A percentile compares a stretch with the other conserved stretches of the same genome.
phyloP scores from a whole-genome alignment of 2,113 vertebrate genomes.

The Cyanoderma ruficeps region DNA sequence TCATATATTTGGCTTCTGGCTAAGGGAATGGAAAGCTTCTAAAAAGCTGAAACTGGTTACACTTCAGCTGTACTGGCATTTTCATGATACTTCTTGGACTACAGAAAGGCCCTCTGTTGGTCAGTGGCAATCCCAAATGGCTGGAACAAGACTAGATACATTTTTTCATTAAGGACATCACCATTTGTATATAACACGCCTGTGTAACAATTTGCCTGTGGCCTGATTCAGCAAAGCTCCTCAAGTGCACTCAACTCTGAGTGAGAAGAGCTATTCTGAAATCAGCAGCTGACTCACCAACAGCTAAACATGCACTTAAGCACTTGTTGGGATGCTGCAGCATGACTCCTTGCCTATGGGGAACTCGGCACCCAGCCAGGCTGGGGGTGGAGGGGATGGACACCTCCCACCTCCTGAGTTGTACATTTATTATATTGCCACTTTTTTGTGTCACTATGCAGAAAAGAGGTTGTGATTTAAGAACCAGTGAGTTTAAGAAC shows the following conservation, averaged over 20 bases:
- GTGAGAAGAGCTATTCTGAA: background rate
- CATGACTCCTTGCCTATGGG: accelerated
- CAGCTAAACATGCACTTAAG: background rate
- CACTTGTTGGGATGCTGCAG: background rate
- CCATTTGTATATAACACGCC: background rate
- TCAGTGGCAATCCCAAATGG: background rate
- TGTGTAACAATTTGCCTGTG: background rate
- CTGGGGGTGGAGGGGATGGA: background rate
- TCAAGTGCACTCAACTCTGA: background rate
- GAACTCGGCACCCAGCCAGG: accelerated
- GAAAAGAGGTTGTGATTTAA: background rate
- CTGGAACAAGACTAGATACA: background rate
- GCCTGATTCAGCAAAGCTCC: background rate
- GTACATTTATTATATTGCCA: background rate
- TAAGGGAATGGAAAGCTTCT: background rate
- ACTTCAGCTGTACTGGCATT: background rate
- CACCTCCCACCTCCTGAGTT: accelerated
- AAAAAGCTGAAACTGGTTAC: background rate
- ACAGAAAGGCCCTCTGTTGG: background rate
- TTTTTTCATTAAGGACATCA: background rate
- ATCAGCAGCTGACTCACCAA: background rate
- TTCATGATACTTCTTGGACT: background rate
- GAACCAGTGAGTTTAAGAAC: background rate
- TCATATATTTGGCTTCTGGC: background rate
- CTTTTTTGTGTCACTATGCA: background rate